These are phyloP conservation scores for Enteromius thamalakanensis DNA, from an alignment of 2,797 vertebrate species.

Conservation along the genomic window DNA sequence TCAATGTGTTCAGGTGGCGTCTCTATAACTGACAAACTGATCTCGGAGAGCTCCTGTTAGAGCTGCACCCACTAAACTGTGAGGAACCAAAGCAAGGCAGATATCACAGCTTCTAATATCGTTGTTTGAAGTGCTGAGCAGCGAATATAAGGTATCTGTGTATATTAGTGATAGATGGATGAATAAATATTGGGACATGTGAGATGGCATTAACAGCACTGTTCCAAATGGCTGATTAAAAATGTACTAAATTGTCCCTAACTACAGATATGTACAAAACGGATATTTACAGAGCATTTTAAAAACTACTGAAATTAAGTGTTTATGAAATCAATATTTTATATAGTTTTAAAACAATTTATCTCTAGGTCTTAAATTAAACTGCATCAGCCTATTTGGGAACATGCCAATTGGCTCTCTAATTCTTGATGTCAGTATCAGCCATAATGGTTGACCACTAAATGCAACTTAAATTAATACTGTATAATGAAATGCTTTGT, in stretches of 20 bases:
- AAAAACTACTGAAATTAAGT: background rate
- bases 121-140: background rate
- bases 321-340: background rate
- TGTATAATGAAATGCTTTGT: background rate
- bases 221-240: background rate
- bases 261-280: background rate
- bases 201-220: background rate
- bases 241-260: background rate
- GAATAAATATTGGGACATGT: background rate
- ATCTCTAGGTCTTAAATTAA: background rate
- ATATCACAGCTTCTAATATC: background rate
- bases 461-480: background rate
- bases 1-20: conserved; percentile 48
- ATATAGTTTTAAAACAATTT: background rate
- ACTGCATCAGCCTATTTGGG: background rate
- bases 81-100: background rate
- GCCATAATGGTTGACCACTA: background rate
- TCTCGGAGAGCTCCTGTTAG: conserved; percentile 4
- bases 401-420: background rate
- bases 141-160: background rate
- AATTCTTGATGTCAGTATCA: background rate
- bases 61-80: background rate
- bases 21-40: conserved; percentile 32
- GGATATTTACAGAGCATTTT: no score
- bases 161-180: background rate